Conservation (phyloP, 2,113 vertebrate genomes). For the Pachyramphus minor region DNA sequence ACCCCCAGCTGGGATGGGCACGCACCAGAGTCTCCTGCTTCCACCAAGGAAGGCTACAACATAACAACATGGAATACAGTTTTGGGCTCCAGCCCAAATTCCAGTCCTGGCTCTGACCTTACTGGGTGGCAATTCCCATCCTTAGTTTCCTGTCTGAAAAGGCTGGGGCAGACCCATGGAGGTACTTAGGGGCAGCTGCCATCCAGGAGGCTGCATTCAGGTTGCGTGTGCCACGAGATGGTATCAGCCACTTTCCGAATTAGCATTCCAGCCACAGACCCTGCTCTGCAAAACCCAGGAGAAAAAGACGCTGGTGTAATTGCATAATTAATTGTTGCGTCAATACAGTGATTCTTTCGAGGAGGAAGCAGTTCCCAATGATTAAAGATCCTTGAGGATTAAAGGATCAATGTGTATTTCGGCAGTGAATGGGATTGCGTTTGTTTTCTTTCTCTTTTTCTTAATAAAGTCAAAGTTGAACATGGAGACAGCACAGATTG, state of each 20-base stretch:
- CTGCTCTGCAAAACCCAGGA: neutral
- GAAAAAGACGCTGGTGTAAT: neutral
- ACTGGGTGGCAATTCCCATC: neutral
- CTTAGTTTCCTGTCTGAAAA: neutral
- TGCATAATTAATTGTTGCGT: neutral
- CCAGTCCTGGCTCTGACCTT: neutral
- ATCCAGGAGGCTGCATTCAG: neutral
- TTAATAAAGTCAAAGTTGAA: slow-evolving; percentile 57
- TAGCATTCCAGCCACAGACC: slow-evolving; percentile 17
- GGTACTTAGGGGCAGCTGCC: neutral
- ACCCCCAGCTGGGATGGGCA: neutral
- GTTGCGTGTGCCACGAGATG: neutral
- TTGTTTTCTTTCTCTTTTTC: slow-evolving; percentile 55
- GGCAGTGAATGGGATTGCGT: neutral
- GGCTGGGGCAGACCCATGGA: neutral
- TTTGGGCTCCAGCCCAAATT: neutral
- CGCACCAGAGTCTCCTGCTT: neutral
- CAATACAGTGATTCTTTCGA: neutral
- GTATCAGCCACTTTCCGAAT: neutral
- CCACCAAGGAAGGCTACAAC: neutral
- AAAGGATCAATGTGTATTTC: slow-evolving; percentile 33
- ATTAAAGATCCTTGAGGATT: neutral
- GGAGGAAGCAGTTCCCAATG: neutral
- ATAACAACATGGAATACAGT: neutral
- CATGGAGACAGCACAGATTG: slow-evolving; percentile 35